Conservation (phyloP, 1,140 invertebrate species). For the Ceratoteleas bidentatus region DNA sequence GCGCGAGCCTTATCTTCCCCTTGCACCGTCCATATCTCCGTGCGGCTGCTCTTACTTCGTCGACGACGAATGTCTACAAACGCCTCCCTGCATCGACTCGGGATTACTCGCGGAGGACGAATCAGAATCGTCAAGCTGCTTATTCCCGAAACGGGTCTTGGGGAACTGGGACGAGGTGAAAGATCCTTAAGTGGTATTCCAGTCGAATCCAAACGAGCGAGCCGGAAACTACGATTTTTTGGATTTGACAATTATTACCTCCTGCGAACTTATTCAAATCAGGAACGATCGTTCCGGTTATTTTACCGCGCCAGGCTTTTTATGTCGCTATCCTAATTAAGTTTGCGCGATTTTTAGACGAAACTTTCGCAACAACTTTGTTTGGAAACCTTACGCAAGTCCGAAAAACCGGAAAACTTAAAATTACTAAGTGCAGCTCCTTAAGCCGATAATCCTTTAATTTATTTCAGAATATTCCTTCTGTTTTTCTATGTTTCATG, state of each 20-base stretch:
- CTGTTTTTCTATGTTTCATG: background rate
- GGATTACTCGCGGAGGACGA: conserved; percentile 64
- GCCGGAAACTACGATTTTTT: conserved; percentile 56
- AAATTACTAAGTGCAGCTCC: no score
- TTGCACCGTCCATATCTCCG: conserved; percentile 46
- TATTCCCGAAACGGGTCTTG: conserved; percentile 59
- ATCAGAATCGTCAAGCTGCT: conserved; percentile 65
- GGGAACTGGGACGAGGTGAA: conserved; percentile 61
- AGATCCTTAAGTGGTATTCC: conserved; percentile 58
- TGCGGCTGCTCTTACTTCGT: conserved; percentile 58
- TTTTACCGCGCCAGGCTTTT: conserved; percentile 8
- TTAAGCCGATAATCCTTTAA: no score
- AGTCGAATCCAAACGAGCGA: conserved; percentile 55
- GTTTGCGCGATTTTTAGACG: background rate
- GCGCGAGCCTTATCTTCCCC: conserved; percentile 17
- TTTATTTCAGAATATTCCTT: no score
- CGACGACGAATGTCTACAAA: conserved; percentile 62
- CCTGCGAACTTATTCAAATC: conserved; percentile 37
- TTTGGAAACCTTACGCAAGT: no score
- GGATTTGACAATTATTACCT: conserved; percentile 49
- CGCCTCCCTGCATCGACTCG: conserved; percentile 50
- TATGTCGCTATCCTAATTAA: no score
- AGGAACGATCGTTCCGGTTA: conserved; percentile 23
- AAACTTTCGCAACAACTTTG: no score
- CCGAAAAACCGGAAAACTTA: no score